Percentiles rank a stretch among this genome's conserved stretches.
Conservation (phyloP, 2,888 invertebrate genomes). For the Limnephilus marmoratus region DNA sequence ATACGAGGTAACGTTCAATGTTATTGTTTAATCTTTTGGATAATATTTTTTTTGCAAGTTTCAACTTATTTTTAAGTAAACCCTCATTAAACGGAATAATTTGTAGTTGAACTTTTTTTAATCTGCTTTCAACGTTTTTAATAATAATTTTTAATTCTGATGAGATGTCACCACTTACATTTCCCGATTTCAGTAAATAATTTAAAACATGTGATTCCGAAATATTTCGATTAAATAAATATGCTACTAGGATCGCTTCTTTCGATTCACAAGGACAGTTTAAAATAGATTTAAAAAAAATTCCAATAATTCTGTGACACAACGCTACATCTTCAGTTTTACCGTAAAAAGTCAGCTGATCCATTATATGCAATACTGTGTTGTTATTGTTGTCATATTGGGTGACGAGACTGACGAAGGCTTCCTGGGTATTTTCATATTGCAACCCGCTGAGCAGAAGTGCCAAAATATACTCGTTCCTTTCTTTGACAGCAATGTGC, state of each 20-base stretch:
- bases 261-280: not conserved
- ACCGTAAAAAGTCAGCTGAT: not conserved
- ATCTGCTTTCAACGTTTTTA: not conserved
- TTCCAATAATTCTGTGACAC: not conserved
- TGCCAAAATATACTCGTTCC: not conserved
- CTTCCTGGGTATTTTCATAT: not conserved
- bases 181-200: not conserved
- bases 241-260: not conserved
- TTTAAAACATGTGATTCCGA: not conserved
- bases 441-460: not conserved
- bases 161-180: not conserved
- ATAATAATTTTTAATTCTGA: not conserved
- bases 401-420: not conserved
- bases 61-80: not conserved
- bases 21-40: not conserved
- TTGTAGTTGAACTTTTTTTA: not conserved
- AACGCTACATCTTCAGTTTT: not conserved
- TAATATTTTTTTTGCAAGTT: not conserved
- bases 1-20: too few relatives aligned
- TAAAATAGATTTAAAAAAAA: not conserved
- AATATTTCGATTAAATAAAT: not conserved
- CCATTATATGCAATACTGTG: not conserved
- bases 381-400: not conserved
- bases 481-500: not conserved
- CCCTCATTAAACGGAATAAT: not conserved